Evolutionary conservation across 2,888 invertebrate genomes (phyloP).

Genomic region (Phasia obesa): DNA sequence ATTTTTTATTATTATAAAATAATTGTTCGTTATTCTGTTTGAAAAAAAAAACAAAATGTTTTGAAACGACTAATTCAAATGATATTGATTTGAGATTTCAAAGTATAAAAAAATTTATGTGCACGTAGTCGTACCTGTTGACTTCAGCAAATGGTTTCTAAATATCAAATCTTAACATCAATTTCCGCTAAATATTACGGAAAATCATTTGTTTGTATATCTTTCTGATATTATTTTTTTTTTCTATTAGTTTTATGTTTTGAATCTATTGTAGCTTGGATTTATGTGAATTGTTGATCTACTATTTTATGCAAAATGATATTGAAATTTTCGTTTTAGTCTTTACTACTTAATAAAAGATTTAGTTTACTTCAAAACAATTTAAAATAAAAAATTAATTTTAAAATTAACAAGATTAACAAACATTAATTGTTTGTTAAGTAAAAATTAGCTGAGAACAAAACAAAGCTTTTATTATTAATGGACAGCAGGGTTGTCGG

Average conservation of each 20-base stretch:
- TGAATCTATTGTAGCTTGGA: not conserved
- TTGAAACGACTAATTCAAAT: constrained; percentile 15
- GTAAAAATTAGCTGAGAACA: too few species aligned
- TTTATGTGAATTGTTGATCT: too few species aligned
- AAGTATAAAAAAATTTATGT: not conserved
- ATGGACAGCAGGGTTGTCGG: too few species aligned
- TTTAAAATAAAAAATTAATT: too few species aligned
- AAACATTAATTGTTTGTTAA: too few species aligned
- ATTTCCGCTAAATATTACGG: constrained; percentile 49
- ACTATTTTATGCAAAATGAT: too few species aligned
- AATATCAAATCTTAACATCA: constrained; percentile 31
- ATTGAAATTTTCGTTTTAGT: too few species aligned
- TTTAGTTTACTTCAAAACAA: too few species aligned
- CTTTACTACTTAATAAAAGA: too few species aligned
- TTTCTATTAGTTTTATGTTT: not conserved
- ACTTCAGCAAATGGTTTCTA: constrained; percentile 28
- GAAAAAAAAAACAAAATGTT: not conserved
- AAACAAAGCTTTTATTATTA: too few species aligned
- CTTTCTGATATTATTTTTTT: constrained; percentile 3
- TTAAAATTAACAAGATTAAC: too few species aligned
- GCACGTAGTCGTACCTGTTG: constrained; percentile 35
- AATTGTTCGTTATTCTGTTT: constrained; percentile 13
- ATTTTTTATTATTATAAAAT: constrained; percentile 8
- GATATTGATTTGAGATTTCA: constrained; percentile 27
- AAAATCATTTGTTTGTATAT: constrained; percentile 7